A percentile compares a stretch with the other conserved stretches of the same genome.
These are phyloP conservation scores for Orius insidiosus DNA, from an alignment of 1,140 invertebrate species.

Conservation along the genomic window DNA sequence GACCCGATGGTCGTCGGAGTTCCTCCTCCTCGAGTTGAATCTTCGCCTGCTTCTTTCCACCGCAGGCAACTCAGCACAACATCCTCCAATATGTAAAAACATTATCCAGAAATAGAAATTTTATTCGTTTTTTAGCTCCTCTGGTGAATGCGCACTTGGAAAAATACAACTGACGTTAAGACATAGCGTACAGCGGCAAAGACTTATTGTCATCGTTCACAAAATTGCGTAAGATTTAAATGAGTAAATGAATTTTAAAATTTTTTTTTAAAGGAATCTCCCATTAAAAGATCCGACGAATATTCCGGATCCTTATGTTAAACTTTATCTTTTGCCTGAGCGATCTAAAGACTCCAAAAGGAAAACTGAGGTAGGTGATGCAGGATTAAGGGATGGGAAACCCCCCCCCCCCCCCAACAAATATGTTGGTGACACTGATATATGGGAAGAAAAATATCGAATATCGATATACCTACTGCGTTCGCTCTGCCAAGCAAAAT, in stretches of 20 bases:
- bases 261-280: conserved; percentile 42
- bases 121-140: conserved; percentile 14
- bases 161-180: conserved; percentile 71
- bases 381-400: too few relatives aligned
- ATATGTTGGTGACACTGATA: too few relatives aligned
- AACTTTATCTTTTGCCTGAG: conserved; percentile 79
- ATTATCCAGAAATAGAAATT: neutral
- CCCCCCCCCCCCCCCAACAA: too few relatives aligned
- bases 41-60: conserved; percentile 20
- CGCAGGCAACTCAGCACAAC: conserved; percentile 25
- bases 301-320: conserved; percentile 88
- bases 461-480: too few relatives aligned
- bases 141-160: conserved; percentile 49
- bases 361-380: conserved; percentile 63
- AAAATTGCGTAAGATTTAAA: conserved; percentile 60
- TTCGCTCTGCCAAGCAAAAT: too few relatives aligned
- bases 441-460: too few relatives aligned
- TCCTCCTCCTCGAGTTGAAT: conserved; percentile 18
- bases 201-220: conserved; percentile 65
- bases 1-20: conserved; percentile 23
- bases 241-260: conserved; percentile 12
- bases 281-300: conserved; percentile 71
- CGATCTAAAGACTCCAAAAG: conserved; percentile 71
- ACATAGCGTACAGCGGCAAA: conserved; percentile 65
- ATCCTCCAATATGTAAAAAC: conserved; percentile 21